These are phyloP conservation scores for Clusia tigrina DNA, from an alignment of 2,888 invertebrate genomes.

Conservation along the genomic window DNA sequence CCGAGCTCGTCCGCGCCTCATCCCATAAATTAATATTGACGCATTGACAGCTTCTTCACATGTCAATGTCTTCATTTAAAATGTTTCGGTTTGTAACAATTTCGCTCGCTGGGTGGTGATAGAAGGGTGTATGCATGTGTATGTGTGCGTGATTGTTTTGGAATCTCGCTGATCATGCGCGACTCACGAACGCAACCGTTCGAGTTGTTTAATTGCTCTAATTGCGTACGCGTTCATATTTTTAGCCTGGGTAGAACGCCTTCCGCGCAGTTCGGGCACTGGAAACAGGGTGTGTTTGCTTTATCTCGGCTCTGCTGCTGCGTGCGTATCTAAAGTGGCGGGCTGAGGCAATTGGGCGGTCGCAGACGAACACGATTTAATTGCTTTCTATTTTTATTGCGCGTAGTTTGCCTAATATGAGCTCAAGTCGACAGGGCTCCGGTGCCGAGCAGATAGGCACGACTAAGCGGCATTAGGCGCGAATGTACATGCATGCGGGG, in stretches of 20 bases:
- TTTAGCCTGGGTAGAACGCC: too few species aligned
- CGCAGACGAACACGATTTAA: neutral
- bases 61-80: constrained; percentile 28
- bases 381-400: too few species aligned
- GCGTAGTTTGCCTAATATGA: too few species aligned
- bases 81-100: constrained; percentile 32
- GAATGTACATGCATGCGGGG: too few species aligned
- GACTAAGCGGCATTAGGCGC: too few species aligned
- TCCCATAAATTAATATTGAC: constrained; percentile 57
- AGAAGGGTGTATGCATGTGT: constrained; percentile 18
- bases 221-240: neutral
- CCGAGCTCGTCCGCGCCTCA: too few species aligned
- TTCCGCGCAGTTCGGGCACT: constrained; percentile 42
- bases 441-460: too few species aligned
- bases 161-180: constrained; percentile 46
- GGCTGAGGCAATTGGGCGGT: too few species aligned
- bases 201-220: constrained; percentile 46
- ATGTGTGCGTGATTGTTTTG: neutral
- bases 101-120: neutral
- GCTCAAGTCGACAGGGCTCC: too few species aligned
- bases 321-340: constrained; percentile 8
- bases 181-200: constrained; percentile 43
- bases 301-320: constrained; percentile 17
- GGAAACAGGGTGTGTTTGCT: constrained; percentile 29
- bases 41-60: constrained; percentile 49